Base-by-base conservation (phyloP, 2,888 invertebrate species). In the Eurytoma californica region DNA sequence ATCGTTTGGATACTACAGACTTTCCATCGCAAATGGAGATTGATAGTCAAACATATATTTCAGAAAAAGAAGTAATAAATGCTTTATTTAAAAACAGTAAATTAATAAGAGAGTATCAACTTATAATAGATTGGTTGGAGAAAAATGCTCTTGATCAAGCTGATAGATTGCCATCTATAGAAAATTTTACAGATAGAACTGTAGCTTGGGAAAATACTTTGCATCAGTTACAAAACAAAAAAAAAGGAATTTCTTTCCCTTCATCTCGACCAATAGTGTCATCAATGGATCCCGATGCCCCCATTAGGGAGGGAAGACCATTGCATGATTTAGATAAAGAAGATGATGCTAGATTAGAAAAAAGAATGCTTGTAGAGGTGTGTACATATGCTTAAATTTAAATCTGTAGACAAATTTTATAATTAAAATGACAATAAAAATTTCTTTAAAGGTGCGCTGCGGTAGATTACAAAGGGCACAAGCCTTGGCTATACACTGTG, bases 51-150 rank as follows among this genome's bases (percentile, higher is more conserved):
- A 80, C 60, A 16, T 82, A 88, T 77, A 83, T 91, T 60, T 94
- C 94, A 84, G 94, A 94, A 83, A 92, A 93, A 85, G 91, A 92
- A 77, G 91, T 94, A 70, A 91, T 93, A 73, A 91, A 92, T 63
- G 90, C 91, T 82, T 89, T 94, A 49, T 94, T 92, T 85, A 92
- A 92, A 86, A 91, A 90, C 79, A 93, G 94, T 83, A 86, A 90
- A 77, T 88, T 89, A 85, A 92, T 87, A 82, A 91, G 95, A 51
- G 93, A 95, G 87, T 93, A 95, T 86, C 96, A 98, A 89, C 89
- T 97, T 67, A 94, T 98, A 58, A 95, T 98, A 30, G 98, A 98
- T 90, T 98, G 98, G 98, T 89, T 98, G 72, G 98, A 98, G 90
- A 93, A 94, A 57, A 95, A 95, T 88, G 95, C 96, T 20, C 90